phyloP scores from a whole-genome alignment of 2,797 vertebrate species.

The Anguilla pacifica region DNA sequence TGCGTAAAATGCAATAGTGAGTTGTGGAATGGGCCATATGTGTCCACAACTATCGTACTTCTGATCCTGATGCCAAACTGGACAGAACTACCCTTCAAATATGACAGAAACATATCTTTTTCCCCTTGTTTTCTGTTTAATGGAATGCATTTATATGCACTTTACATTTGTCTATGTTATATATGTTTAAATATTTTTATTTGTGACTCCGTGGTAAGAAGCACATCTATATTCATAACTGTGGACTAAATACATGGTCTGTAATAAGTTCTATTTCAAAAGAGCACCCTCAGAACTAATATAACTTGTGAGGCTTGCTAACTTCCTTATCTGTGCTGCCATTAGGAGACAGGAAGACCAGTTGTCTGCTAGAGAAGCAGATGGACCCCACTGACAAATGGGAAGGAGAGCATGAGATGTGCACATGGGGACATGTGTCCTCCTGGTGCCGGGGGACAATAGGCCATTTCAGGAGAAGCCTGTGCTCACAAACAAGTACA shows the following conservation, averaged over 20 bases:
- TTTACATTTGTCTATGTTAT: neutral
- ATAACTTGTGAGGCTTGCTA: neutral
- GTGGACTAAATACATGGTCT: neutral
- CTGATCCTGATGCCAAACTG: conserved; percentile 13
- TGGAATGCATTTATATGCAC: neutral
- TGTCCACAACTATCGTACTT: neutral
- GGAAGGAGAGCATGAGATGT: conserved; percentile 24
- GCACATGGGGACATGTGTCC: conserved; percentile 29
- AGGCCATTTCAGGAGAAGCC: conserved; percentile 1
- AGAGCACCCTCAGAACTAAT: neutral
- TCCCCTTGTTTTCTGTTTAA: neutral
- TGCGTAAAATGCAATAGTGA: no score
- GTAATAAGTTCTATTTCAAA: neutral
- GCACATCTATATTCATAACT: neutral
- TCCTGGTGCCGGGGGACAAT: neutral
- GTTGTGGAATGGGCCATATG: neutral
- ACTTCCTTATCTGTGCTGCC: conserved; percentile 15
- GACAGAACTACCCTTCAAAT: neutral
- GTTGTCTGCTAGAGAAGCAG: conserved; percentile 22
- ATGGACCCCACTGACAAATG: conserved; percentile 15
- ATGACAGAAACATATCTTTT: neutral
- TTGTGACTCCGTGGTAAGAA: neutral
- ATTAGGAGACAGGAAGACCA: conserved; percentile 22
- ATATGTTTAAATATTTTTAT: neutral
- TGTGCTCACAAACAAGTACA: conserved; percentile 5